Percentiles rank a stretch among this genome's conserved stretches.
Evolutionary conservation across 2,888 invertebrate species (phyloP).

Genomic region (Tetragnatha montana): DNA sequence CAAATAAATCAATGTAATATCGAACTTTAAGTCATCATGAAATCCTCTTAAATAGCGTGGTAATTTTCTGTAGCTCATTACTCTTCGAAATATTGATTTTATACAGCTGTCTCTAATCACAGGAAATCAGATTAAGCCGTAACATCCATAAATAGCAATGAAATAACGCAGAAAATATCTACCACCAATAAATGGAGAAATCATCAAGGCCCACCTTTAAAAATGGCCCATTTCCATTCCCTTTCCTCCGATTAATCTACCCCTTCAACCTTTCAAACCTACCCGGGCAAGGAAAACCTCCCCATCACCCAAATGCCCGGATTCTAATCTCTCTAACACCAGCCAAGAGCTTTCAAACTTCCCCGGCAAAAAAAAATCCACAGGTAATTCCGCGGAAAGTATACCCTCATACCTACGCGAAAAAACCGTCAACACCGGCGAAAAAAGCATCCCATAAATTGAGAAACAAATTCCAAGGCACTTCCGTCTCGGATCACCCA

Average conservation of each 20-base stretch:
- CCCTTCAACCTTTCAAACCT: neutral
- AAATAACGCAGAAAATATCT: no score
- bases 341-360: conserved; percentile 53
- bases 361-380: conserved; percentile 16
- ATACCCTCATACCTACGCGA: neutral
- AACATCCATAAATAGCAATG: no score
- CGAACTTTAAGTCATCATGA: no score
- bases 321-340: conserved; percentile 53
- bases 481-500: conserved; percentile 7
- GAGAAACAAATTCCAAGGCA: conserved; percentile 39
- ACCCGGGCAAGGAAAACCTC: neutral
- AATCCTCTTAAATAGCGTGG: no score
- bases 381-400: conserved; percentile 37
- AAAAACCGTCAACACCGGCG: neutral
- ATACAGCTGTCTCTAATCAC: no score
- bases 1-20: no score
- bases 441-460: neutral
- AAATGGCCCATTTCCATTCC: conserved; percentile 9
- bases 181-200: no score
- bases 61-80: no score
- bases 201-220: no score
- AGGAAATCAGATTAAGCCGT: no score
- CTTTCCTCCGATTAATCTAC: conserved; percentile 11
- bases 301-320: conserved; percentile 18
- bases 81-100: no score